Base-by-base conservation (phyloP, 2,888 invertebrate species). In the Caenorhabditis sinica region DNA sequence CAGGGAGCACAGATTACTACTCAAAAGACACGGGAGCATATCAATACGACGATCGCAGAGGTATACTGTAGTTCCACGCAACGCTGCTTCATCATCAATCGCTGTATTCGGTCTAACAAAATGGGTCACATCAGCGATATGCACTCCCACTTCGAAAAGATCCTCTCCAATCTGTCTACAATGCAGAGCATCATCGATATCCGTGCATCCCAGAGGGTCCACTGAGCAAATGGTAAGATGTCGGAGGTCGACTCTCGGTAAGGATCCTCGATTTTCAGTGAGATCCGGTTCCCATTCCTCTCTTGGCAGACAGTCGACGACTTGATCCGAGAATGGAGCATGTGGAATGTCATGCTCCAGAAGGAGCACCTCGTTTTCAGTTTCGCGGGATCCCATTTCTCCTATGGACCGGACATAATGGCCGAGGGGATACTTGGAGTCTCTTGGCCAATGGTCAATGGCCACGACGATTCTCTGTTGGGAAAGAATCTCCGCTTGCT, bases 71-170 rank as follows among this genome's bases (percentile, higher is more conserved):
- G 98, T 99, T 6, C 97, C 96, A 88, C 99, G 94, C n/a, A 95
- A 94, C 0, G 96, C 96, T 0, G 98, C 98, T 93, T 98, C 96
- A 95, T 86, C 83, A 92, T 99, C 98, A 69, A 99, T 93, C 0
- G 98, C 96, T 43, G 96, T 91, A 43, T 36, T 43, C 8, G 69
- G 97, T 58, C 97, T 94, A 82, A 99, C 97, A 92, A 98, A 99
- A 94, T 99, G 96, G 1, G 97, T 96, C 9, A 99, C 99, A 94
- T 99, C 99, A 8, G 99, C 99, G 85, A 99, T 99, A 92, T 99
- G 99, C 0, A 99, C 95, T 93, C 89, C 89, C 13, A 89, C 89
- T 75, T 88, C 89, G 58, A 73, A 88, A 1, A 86, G 60, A 65
- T 95, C 95, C 92, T 95, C 95, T 0, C 94, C 94, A 28, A 97